Evolutionary conservation across 1,140 invertebrate species (phyloP), one percentile per base, ranked within the genome.

Genomic region (Bombus superbus): DNA sequence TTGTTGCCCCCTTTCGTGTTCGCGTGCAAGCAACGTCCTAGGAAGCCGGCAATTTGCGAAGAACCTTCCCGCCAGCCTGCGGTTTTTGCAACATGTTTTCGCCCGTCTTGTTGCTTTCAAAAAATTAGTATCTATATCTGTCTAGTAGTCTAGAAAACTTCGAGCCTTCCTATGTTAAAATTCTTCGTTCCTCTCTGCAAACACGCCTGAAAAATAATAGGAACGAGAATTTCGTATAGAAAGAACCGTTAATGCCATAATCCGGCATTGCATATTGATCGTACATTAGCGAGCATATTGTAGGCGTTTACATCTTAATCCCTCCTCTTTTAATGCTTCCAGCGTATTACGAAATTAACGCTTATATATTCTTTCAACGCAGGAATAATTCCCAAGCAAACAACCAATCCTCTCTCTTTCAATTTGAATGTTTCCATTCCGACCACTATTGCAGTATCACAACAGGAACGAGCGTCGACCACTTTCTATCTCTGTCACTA

Each of bases 41-140:
- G n/a, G 32, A 38, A 57, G 15, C 53, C 35, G 66, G 44, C 85
- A 77, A 84, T 83, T 86, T 71, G 47, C 68, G 25, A 74, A 84
- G 68, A 72, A 75, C 72, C 62, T 64, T 15, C 32, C 57, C 57
- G 5, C 35, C 1, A 8, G 32, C 3, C 32, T n/a, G 22, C 57
- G 22, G 35, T 64, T 57, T 78, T 57, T 62, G 53, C 44, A 28
- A 83, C 66, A 77, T 83, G 53, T 28, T 28, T 32, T 32, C 9
- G 13, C 9, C 38, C 28, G 18, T 59, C 57, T 81, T 42, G 15
- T 25, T 28, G 53, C 77, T 71, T 81, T 64, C 57, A 57, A 64
- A 84, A 86, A 83, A 84, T 89, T 86, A 89, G 83, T 32, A 18
- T 66, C n/a, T 86, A 38, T 79, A 71, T 68, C 47, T 28, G 71